These are phyloP conservation scores for Xenentodon cancila DNA, from an alignment of 2,797 vertebrate species.

Conservation along the genomic window DNA sequence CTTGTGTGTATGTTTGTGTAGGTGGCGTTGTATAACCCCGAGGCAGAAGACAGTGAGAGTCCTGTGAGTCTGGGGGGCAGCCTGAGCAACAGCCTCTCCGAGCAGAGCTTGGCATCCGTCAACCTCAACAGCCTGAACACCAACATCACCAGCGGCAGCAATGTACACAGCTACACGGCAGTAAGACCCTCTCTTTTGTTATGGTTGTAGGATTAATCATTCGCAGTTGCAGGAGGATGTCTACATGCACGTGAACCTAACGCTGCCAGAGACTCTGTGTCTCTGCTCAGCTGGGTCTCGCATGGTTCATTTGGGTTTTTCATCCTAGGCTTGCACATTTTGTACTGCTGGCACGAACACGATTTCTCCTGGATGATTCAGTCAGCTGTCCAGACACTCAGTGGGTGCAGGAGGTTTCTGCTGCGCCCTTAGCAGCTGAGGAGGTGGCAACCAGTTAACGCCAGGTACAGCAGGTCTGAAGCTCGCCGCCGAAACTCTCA, in stretches of 20 bases:
- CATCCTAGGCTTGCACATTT: not conserved
- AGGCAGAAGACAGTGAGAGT: slow-evolving; percentile 91
- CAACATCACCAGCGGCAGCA: slow-evolving; percentile 77
- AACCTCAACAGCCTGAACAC: slow-evolving; percentile 91
- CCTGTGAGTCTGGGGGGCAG: slow-evolving; percentile 86
- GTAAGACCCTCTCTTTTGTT: slow-evolving; percentile 51
- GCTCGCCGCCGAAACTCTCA: not conserved
- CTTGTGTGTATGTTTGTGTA: slow-evolving; percentile 57
- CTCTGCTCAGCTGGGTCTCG: slow-evolving; percentile 4
- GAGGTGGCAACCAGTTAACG: slow-evolving; percentile 52
- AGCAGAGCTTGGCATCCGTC: slow-evolving; percentile 91
- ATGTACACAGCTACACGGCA: slow-evolving; percentile 83
- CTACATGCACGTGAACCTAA: slow-evolving; percentile 19
- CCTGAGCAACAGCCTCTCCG: slow-evolving; percentile 93
- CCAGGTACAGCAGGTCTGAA: slow-evolving; percentile 29
- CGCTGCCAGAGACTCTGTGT: not conserved
- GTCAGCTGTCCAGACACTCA: slow-evolving; percentile 35
- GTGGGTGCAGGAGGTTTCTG: slow-evolving; percentile 55
- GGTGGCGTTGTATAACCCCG: slow-evolving; percentile 90
- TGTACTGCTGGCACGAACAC: slow-evolving; percentile 8
- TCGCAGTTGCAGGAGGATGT: slow-evolving; percentile 22
- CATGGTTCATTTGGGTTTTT: slow-evolving; percentile 17
- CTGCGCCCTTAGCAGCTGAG: slow-evolving; percentile 47
- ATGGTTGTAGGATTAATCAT: slow-evolving; percentile 16
- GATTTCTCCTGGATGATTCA: slow-evolving; percentile 46